Conservation (phyloP, 1,140 invertebrate genomes). For the Procambarus clarkii region DNA sequence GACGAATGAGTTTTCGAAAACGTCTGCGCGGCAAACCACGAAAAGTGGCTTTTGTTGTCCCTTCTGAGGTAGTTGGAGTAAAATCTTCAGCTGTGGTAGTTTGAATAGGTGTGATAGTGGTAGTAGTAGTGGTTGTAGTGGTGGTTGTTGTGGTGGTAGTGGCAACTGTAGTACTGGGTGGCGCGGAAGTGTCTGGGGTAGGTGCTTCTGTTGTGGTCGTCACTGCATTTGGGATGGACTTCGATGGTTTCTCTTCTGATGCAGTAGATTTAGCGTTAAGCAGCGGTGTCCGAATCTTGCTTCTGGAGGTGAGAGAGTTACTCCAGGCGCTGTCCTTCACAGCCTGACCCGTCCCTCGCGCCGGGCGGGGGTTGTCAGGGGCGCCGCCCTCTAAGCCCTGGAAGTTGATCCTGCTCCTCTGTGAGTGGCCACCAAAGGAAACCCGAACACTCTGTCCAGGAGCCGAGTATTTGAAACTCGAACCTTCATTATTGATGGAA, state of each 20-base stretch:
- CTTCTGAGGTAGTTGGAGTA: neutral
- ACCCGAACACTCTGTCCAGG: slow-evolving; percentile 54
- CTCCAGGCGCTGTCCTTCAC: neutral
- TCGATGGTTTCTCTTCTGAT: neutral
- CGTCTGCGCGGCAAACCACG: neutral
- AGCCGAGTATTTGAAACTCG: slow-evolving; percentile 39
- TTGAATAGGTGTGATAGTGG: neutral
- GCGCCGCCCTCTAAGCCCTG: neutral
- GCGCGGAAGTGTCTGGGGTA: slow-evolving; percentile 5
- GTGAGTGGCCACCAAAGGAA: slow-evolving; percentile 24
- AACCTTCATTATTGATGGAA: neutral
- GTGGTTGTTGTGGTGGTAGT: neutral
- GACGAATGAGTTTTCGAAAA: slow-evolving; percentile 15
- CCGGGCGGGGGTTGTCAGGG: neutral
- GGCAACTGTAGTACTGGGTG: neutral
- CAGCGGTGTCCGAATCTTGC: neutral
- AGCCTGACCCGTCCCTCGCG: neutral
- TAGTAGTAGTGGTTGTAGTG: slow-evolving; percentile 3
- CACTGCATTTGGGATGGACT: neutral
- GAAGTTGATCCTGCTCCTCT: neutral
- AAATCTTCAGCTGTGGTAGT: neutral
- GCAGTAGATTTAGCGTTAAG: neutral
- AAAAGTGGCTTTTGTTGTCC: neutral
- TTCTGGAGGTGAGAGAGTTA: neutral
- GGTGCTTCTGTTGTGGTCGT: slow-evolving; percentile 17